Evolutionary conservation across 2,888 invertebrate genomes (phyloP).

Genomic region (Acrobasis suavella): DNA sequence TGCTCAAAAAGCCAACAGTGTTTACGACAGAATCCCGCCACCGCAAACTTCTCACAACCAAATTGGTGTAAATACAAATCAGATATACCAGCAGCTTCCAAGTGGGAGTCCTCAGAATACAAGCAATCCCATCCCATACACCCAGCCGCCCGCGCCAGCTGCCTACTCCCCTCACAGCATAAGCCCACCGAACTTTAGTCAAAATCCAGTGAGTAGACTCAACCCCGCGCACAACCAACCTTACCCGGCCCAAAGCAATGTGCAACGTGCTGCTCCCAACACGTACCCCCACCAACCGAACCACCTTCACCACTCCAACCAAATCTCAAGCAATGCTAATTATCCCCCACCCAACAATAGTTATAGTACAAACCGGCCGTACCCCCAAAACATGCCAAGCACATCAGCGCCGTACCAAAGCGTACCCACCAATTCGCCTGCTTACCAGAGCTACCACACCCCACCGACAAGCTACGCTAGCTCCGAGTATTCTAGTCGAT

Average conservation of each 20-base stretch:
- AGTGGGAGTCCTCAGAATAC: slow-evolving; percentile 53
- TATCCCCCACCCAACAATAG: slow-evolving; percentile 52
- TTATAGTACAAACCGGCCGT: slow-evolving; percentile 57
- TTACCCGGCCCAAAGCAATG: slow-evolving; percentile 54
- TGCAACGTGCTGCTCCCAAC: slow-evolving; percentile 64
- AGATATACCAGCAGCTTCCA: slow-evolving; percentile 68
- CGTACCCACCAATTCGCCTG: slow-evolving; percentile 72
- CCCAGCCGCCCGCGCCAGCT: slow-evolving; percentile 64
- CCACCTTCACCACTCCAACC: slow-evolving; percentile 61
- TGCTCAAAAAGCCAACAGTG: slow-evolving; percentile 58
- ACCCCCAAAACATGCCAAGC: slow-evolving; percentile 49
- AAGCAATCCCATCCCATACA: slow-evolving; percentile 67
- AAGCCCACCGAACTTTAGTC: slow-evolving; percentile 72
- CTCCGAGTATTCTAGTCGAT: slow-evolving; percentile 79
- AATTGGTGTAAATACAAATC: slow-evolving; percentile 49
- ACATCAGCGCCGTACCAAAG: slow-evolving; percentile 72
- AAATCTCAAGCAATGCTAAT: slow-evolving; percentile 65
- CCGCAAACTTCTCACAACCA: slow-evolving; percentile 50
- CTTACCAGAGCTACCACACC: slow-evolving; percentile 75
- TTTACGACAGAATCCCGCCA: slow-evolving; percentile 61
- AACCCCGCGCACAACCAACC: slow-evolving; percentile 64
- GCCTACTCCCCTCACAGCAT: slow-evolving; percentile 60
- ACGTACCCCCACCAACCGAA: slow-evolving; percentile 66
- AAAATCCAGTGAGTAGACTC: slow-evolving; percentile 69
- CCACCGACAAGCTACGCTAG: slow-evolving; percentile 76